Evolutionary conservation across 2,113 vertebrate species (phyloP).

Genomic region (Elephas maximus): DNA sequence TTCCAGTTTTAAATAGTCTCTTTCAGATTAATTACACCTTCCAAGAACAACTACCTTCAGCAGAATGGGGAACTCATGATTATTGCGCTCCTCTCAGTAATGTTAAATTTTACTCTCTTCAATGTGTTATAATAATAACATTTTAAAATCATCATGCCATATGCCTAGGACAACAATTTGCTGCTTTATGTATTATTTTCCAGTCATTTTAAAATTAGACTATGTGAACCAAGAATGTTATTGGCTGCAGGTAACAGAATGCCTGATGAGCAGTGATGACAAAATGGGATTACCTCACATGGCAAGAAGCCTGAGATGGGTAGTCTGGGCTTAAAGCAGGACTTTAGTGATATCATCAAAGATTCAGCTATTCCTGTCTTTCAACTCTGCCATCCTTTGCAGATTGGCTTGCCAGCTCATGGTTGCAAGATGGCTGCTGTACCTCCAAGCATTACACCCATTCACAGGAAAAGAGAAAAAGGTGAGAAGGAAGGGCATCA

Average conservation of each 20-base stretch:
- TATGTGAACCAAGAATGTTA: background rate
- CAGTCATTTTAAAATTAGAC: background rate
- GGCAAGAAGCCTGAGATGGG: background rate
- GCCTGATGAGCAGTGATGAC: background rate
- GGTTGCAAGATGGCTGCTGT: no score
- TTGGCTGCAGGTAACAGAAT: no score
- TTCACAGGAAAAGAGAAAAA: background rate
- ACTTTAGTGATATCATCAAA: background rate
- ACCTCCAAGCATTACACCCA: background rate
- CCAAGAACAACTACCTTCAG: background rate
- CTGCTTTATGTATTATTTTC: background rate
- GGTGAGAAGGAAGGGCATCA: background rate
- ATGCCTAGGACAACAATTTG: background rate
- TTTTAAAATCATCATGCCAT: background rate
- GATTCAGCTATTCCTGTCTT: no score
- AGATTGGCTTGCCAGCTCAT: background rate
- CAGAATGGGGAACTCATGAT: no score
- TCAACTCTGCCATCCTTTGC: background rate
- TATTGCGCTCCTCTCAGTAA: background rate
- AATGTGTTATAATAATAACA: background rate
- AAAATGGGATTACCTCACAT: background rate
- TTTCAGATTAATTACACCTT: background rate
- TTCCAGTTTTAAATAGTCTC: background rate
- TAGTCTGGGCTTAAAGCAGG: no score
- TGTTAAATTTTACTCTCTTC: background rate